Percentiles rank a stretch among this genome's conserved stretches.
Conservation (phyloP, 2,888 invertebrate species). For the Apamea monoglypha region DNA sequence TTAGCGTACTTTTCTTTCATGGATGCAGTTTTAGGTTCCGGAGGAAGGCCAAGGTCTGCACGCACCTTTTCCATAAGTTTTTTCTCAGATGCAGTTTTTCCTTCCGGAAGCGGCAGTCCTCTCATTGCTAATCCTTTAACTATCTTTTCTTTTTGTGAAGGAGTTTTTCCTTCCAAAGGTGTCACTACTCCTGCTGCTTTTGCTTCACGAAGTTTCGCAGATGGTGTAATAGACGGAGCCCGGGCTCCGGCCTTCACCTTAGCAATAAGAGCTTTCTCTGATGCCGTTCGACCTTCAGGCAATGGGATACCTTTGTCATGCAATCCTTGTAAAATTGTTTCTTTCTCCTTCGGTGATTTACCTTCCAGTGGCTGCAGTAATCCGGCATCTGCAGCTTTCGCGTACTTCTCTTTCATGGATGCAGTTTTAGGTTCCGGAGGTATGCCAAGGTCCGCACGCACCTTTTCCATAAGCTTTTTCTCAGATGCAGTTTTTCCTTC, state of each 20-base stretch:
- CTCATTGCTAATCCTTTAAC: neutral
- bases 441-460: constrained; percentile 50
- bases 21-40: constrained; percentile 13
- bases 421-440: constrained; percentile 54
- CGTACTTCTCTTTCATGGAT: constrained; percentile 6
- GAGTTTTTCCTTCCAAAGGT: neutral
- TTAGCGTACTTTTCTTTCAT: constrained; percentile 9
- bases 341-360: constrained; percentile 59
- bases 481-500: too few relatives aligned
- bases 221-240: neutral
- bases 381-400: constrained; percentile 53
- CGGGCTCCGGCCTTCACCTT: constrained; percentile 23
- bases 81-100: neutral
- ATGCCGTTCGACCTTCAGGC: constrained; percentile 57
- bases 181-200: neutral
- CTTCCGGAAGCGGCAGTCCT: constrained; percentile 1
- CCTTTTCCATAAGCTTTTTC: neutral
- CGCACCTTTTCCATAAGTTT: constrained; percentile 7
- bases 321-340: constrained; percentile 56
- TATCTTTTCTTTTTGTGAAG: neutral
- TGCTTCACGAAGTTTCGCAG: neutral
- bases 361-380: constrained; percentile 62
- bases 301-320: constrained; percentile 62
- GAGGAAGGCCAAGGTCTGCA: constrained; percentile 13
- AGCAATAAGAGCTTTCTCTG: constrained; percentile 32